Percentiles rank a stretch among this genome's conserved stretches.
Conservation (phyloP, 2,113 vertebrate species). For the Phocoena phocoena region DNA sequence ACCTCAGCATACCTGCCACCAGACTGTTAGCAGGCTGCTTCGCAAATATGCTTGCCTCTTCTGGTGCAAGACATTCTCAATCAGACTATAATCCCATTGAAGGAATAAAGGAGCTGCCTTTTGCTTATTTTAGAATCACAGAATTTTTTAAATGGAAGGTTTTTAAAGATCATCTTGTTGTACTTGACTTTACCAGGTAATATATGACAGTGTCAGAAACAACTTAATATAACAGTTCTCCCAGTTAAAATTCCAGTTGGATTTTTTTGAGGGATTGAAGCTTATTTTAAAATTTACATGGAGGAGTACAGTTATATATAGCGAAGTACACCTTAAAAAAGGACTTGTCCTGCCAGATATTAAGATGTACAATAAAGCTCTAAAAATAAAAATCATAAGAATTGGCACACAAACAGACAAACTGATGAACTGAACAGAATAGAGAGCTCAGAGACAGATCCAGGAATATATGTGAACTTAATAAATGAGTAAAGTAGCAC, state of each 20-base stretch:
- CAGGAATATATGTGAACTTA: background rate
- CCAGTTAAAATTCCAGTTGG: conserved; percentile 10
- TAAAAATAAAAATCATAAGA: background rate
- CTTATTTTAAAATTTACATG: conserved; percentile 1
- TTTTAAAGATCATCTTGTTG: background rate
- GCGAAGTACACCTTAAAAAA: conserved; percentile 6
- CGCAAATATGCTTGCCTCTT: background rate
- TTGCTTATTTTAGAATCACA: background rate
- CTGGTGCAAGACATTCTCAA: background rate
- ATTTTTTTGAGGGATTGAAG: background rate
- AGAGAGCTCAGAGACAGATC: background rate
- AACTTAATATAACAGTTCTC: background rate
- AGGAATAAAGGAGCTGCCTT: background rate
- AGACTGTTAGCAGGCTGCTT: background rate
- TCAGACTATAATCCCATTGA: background rate
- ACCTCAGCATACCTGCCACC: background rate
- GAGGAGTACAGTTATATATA: background rate
- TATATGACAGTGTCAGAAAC: background rate
- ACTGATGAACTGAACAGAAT: background rate
- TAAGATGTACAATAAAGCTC: background rate
- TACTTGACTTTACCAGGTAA: background rate
- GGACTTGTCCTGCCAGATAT: background rate
- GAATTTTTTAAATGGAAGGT: background rate
- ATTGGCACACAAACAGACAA: background rate
- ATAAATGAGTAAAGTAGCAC: background rate